Evolutionary conservation across 2,888 invertebrate genomes (phyloP), one percentile per base, ranked within the genome.

Genomic region (Tipula unca): DNA sequence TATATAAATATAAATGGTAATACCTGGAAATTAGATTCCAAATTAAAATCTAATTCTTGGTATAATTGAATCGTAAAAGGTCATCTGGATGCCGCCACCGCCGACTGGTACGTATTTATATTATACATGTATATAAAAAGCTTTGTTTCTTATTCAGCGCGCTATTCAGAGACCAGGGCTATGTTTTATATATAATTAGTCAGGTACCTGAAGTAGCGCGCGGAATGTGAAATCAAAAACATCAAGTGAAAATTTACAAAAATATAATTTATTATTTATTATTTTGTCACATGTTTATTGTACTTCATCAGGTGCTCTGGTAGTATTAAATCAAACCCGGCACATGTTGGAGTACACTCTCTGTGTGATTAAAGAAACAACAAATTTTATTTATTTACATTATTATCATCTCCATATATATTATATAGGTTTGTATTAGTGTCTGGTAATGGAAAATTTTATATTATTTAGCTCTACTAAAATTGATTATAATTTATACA

Each of bases 231-330:
- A 91, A 91, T 91, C 91, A 85, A 82, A 83, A 85, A 32, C 85
- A 39, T 5, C 85, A 85, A 42, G 32, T 36, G 1, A 42, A 29
- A 4, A 13, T 25, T 48, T n/a, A 48, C 48, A 0, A 3, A 14
- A 48, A 48, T 32, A 84, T 84, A 17, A 36, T 84, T 84, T 69
- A 69, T 25, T 69, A 69, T 32, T 32, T 54, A 14, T 85, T 86
- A 89, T 90, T 91, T 93, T 94, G 95, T 95, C 95, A 95, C 95
- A 96, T 96, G 96, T 96, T 96, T 95, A 97, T 97, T 97, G 97
- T 97, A 97, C 97, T 97, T 97, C 97, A 97, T 97, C 97, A 97
- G 97, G 97, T 97, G 97, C 97, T 97, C 97, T 97, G 97, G 97
- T 96, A 94, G 93, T 93, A 91, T 92, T 90, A 90, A 86, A 85